Percentiles rank a stretch among this genome's conserved stretches.
phyloP scores from a whole-genome alignment of 2,797 vertebrate species.

The Pteronotus mesoamericanus region DNA sequence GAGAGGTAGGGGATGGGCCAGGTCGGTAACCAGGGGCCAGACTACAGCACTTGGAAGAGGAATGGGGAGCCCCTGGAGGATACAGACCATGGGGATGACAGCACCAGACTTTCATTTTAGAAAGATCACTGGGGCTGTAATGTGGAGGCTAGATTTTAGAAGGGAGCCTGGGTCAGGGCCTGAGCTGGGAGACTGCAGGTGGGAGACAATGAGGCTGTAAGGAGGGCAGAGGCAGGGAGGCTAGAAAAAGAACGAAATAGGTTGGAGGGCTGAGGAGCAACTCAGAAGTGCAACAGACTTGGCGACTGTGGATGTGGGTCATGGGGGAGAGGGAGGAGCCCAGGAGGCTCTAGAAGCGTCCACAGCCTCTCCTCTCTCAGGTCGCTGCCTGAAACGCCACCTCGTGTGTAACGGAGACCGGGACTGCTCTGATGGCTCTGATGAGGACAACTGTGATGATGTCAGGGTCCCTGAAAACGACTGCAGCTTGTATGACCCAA shows the following conservation, averaged over 20 bases:
- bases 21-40: neutral
- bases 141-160: neutral
- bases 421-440: constrained; percentile 89
- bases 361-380: constrained; percentile 75
- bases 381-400: constrained; percentile 89
- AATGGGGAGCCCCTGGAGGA: neutral
- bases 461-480: constrained; percentile 73
- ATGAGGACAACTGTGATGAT: constrained; percentile 86
- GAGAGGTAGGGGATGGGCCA: neutral
- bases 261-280: neutral
- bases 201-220: neutral
- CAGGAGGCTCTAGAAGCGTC: neutral
- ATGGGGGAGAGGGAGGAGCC: neutral
- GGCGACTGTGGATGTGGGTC: neutral
- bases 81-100: neutral
- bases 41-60: neutral
- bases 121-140: neutral
- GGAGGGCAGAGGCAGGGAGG: neutral
- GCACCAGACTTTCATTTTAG: neutral
- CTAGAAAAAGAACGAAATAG: neutral
- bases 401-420: constrained; percentile 90
- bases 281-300: neutral
- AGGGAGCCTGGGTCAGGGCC: neutral
- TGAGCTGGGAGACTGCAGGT: neutral
- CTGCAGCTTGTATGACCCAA: constrained; percentile 83